A percentile compares a stretch with the other conserved stretches of the same genome.
Evolutionary conservation across 2,888 invertebrate species (phyloP).

Genomic region (Ecliptopera silaceata): DNA sequence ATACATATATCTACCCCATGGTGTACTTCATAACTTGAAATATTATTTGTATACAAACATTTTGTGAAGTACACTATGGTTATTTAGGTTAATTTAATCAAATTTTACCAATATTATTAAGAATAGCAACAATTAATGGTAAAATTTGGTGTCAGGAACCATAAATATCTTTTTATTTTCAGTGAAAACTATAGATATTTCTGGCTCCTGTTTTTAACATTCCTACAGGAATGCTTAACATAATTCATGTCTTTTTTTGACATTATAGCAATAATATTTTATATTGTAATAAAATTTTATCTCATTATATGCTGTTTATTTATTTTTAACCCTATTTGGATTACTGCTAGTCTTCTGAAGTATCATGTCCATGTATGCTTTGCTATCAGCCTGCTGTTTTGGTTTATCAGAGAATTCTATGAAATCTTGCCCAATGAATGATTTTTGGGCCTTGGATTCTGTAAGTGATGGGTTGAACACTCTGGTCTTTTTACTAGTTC

Average conservation of each 20-base stretch:
- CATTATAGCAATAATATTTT: conserved; percentile 66
- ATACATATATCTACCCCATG: conserved; percentile 77
- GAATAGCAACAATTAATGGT: conserved; percentile 43
- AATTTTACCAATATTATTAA: conserved; percentile 50
- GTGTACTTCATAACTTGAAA: conserved; percentile 55
- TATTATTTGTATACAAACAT: conserved; percentile 41
- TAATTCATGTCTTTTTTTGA: conserved; percentile 73
- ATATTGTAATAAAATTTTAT: conserved; percentile 37
- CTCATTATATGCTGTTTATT: conserved; percentile 51
- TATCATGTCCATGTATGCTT: conserved; percentile 65
- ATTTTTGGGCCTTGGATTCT: conserved; percentile 34
- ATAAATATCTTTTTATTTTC: conserved; percentile 47
- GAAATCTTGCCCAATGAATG: conserved; percentile 64
- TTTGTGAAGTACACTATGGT: conserved; percentile 54
- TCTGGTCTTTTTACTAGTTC: conserved; percentile 62
- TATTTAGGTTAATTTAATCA: conserved; percentile 56
- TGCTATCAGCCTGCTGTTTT: conserved; percentile 41
- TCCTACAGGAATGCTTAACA: conserved; percentile 66
- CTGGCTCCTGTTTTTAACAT: conserved; percentile 56
- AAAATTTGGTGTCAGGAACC: conserved; percentile 58
- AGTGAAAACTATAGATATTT: conserved; percentile 44
- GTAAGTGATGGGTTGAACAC: conserved; percentile 57
- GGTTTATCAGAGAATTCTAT: conserved; percentile 54
- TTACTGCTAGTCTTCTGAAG: conserved; percentile 70
- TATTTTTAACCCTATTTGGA: conserved; percentile 63